These are phyloP conservation scores for Mesoclemmys tuberculata DNA, from an alignment of 2,113 vertebrate genomes.

Conservation along the genomic window DNA sequence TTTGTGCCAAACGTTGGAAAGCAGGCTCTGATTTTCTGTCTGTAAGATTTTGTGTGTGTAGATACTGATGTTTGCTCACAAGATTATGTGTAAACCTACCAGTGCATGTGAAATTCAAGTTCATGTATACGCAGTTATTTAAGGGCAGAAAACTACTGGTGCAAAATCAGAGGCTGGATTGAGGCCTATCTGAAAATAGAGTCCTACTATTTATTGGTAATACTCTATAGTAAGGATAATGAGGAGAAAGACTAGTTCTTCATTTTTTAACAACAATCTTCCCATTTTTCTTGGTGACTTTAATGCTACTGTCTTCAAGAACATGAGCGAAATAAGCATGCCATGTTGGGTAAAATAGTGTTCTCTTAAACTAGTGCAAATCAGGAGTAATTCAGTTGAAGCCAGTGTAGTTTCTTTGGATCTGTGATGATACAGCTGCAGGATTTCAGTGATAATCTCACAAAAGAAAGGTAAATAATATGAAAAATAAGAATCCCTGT, in stretches of 20 bases:
- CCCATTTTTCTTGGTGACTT: neutral
- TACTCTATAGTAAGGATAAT: neutral
- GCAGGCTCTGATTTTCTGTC: neutral
- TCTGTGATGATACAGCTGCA: neutral
- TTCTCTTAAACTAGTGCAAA: neutral
- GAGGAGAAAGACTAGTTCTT: neutral
- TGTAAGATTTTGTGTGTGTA: fast-evolving
- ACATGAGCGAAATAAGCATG: neutral
- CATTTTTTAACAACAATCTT: neutral
- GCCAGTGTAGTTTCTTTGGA: neutral
- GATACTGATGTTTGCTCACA: neutral
- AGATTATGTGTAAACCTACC: neutral
- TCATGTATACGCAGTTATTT: too few relatives aligned
- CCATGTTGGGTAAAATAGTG: neutral
- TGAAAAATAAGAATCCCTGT: neutral
- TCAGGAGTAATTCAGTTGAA: neutral
- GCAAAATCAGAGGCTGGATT: too few relatives aligned
- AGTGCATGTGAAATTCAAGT: too few relatives aligned
- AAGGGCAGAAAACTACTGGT: too few relatives aligned
- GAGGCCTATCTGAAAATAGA: too few relatives aligned
- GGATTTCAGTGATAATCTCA: neutral
- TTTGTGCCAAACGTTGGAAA: fast-evolving
- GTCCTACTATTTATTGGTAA: too few relatives aligned
- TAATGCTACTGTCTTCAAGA: neutral
- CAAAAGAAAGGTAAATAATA: fast-evolving